phyloP scores from a whole-genome alignment of 2,888 invertebrate species.

The Sphaeridia pumilis region DNA sequence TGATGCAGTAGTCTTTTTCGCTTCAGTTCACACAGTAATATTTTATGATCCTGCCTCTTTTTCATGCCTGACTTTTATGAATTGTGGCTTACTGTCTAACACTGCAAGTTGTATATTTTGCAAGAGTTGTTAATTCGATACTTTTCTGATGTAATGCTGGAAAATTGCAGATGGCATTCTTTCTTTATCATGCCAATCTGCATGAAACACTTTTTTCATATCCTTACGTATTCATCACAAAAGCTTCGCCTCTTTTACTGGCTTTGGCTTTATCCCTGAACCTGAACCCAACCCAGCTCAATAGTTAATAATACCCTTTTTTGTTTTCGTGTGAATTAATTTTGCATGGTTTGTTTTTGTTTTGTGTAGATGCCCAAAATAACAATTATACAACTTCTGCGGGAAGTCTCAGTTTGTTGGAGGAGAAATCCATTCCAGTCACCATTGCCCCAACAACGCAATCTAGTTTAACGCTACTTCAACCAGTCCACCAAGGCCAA shows the following conservation, averaged over 20 bases:
- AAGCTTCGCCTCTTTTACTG: too few relatives aligned
- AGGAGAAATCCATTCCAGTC: slow-evolving; percentile 15
- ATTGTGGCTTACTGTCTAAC: too few relatives aligned
- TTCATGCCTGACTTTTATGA: neutral
- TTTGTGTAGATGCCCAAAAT: slow-evolving; percentile 16
- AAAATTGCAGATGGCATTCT: neutral
- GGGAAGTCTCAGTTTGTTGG: slow-evolving; percentile 16
- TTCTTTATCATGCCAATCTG: neutral
- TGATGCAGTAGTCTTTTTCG: neutral
- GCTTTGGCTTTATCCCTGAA: too few relatives aligned
- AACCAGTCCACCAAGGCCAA: slow-evolving; percentile 28
- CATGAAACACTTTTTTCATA: too few relatives aligned
- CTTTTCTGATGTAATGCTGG: neutral
- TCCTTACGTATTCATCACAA: too few relatives aligned
- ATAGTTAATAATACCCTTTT: too few relatives aligned
- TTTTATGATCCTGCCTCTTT: neutral
- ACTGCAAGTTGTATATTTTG: too few relatives aligned
- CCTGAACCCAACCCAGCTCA: too few relatives aligned
- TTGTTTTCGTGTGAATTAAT: neutral
- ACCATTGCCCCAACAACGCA: slow-evolving; percentile 23
- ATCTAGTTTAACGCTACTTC: slow-evolving; percentile 33
- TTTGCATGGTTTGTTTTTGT: neutral
- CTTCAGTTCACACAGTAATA: neutral
- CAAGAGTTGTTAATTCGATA: neutral
- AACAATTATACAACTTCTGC: slow-evolving; percentile 15